A percentile compares a stretch with the other conserved stretches of the same genome.
Evolutionary conservation across 1,140 invertebrate genomes (phyloP).

Genomic region (Papilio machaon): DNA sequence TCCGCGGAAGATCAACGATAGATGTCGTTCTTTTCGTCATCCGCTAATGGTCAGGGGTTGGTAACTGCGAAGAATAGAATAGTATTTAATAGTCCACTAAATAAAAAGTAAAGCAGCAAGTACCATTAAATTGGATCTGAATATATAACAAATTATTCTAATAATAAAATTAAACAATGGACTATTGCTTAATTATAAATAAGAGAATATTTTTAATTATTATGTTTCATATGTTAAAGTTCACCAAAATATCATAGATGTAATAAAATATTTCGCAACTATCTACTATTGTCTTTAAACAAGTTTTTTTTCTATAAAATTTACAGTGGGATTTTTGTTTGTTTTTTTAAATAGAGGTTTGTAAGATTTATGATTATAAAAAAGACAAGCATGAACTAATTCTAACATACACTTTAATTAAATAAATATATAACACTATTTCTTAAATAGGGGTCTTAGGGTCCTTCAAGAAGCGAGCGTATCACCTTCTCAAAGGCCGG

Average conservation of each 20-base stretch:
- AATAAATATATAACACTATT: too few relatives aligned
- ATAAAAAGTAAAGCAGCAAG: too few relatives aligned
- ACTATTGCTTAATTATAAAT: background rate
- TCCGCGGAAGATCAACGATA: too few relatives aligned
- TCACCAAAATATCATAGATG: background rate
- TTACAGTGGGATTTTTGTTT: background rate
- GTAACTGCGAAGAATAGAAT: too few relatives aligned
- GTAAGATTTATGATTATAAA: background rate
- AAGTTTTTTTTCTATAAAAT: background rate
- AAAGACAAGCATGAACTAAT: background rate
- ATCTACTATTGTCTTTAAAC: background rate
- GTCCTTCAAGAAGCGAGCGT: too few relatives aligned
- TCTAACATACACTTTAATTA: too few relatives aligned
- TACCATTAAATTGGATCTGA: too few relatives aligned
- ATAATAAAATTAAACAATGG: background rate
- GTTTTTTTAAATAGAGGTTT: background rate
- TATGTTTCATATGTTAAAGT: conserved; percentile 1
- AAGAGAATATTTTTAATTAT: background rate
- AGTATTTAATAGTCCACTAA: too few relatives aligned
- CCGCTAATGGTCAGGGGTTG: too few relatives aligned
- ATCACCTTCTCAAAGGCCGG: too few relatives aligned
- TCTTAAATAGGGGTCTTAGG: too few relatives aligned
- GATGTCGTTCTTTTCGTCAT: too few relatives aligned
- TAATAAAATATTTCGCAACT: background rate
- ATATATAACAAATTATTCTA: background rate